A percentile compares a stretch with the other conserved stretches of the same genome.
Conservation (phyloP, 2,113 vertebrate genomes). For the Panthera uncia region DNA sequence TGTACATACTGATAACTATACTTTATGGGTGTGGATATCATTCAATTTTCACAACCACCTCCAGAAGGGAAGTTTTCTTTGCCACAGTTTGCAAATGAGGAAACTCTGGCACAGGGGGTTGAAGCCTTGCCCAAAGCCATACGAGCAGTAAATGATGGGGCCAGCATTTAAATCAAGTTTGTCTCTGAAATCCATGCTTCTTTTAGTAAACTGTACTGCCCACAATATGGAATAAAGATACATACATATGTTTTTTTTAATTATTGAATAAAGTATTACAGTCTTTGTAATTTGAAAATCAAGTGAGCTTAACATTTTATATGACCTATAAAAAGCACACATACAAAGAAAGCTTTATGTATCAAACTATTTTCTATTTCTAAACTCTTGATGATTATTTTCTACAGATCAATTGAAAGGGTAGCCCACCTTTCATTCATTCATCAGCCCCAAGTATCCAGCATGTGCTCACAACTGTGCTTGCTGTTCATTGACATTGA, state of each 20-base stretch:
- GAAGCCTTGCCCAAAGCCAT: neutral
- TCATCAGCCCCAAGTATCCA: neutral
- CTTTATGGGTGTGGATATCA: neutral
- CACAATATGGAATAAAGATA: neutral
- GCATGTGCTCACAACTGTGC: neutral
- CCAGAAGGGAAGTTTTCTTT: constrained; percentile 20
- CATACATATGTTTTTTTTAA: neutral
- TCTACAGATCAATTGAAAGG: neutral
- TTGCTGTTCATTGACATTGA: neutral
- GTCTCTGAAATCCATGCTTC: neutral
- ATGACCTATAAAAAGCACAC: neutral
- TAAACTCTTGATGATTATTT: constrained; percentile 23
- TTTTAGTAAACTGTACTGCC: neutral
- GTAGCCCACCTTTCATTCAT: neutral
- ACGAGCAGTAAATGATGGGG: neutral
- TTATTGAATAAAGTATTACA: neutral
- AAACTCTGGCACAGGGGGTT: neutral
- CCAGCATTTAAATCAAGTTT: neutral
- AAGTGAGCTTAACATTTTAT: constrained; percentile 16
- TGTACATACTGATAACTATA: neutral
- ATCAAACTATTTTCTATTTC: neutral
- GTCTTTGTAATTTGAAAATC: constrained; percentile 33
- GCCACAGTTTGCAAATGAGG: constrained; percentile 6
- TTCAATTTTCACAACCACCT: constrained; percentile 18
- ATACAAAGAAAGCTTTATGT: neutral